Evolutionary conservation across 92 coral and sea anemone species (phyloP).

Genomic region (Epizoanthus rinbou): DNA sequence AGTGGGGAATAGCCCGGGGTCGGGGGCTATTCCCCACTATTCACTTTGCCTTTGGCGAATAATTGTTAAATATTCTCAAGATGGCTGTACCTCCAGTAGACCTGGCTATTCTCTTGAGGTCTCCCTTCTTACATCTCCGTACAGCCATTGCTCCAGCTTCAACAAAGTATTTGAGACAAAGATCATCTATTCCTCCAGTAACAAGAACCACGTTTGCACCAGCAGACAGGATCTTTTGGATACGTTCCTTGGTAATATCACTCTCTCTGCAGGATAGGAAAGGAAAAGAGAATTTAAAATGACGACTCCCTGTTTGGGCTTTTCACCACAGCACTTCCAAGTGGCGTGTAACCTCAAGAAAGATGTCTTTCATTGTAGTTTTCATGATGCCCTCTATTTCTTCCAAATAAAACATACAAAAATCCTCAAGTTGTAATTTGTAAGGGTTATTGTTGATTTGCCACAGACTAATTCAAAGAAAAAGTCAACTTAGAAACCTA

Average conservation of each 20-base stretch:
- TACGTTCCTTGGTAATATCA: conserved; percentile 91
- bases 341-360: no score
- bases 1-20: no score
- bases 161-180: conserved; percentile 96
- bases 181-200: conserved; percentile 96
- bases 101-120: conserved; percentile 95
- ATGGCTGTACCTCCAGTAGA: conserved; percentile 84
- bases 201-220: conserved; percentile 97
- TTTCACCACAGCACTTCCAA: neutral
- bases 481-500: no score
- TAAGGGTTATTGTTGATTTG: no score
- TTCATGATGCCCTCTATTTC: no score
- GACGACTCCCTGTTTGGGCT: no score
- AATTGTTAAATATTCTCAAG: neutral
- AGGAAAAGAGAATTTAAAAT: neutral
- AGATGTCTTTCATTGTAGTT: no score
- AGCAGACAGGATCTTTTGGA: conserved; percentile 86
- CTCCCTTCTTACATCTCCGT: conserved; percentile 91
- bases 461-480: no score
- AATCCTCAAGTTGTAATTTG: no score
- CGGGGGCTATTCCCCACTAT: no score
- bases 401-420: no score
- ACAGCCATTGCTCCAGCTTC: conserved; percentile 99
- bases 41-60: no score
- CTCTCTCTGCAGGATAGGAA: conserved; percentile 70